A percentile compares a stretch with the other conserved stretches of the same genome.
Conservation (phyloP, 2,888 invertebrate species). For the Caenorhabditis imperialis region DNA sequence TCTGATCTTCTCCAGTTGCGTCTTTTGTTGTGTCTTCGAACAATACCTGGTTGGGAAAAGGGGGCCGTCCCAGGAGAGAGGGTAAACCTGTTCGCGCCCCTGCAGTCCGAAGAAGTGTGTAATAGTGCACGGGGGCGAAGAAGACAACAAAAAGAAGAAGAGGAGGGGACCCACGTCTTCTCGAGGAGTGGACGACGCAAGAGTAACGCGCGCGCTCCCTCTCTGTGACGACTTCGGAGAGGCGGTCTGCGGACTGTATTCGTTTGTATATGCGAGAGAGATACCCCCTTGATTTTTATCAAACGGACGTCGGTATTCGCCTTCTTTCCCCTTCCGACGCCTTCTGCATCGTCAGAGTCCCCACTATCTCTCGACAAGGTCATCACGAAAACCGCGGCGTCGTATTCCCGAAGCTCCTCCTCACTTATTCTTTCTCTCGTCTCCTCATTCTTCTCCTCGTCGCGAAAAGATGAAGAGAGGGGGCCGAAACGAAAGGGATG, state of each 20-base stretch:
- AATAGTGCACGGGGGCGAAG: conserved; percentile 9
- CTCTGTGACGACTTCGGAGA: conserved; percentile 13
- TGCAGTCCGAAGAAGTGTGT: conserved; percentile 12
- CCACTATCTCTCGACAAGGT: conserved; percentile 43
- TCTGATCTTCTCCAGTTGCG: not conserved
- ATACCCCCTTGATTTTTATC: conserved; percentile 48
- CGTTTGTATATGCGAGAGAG: conserved; percentile 29
- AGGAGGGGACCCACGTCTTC: too few species aligned
- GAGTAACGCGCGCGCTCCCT: conserved; percentile 14
- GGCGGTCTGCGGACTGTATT: conserved; percentile 23
- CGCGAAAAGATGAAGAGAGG: not conserved
- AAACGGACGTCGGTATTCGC: conserved; percentile 11
- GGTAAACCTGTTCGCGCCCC: conserved; percentile 14
- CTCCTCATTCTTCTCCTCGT: conserved; percentile 12
- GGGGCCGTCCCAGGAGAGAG: conserved; percentile 16
- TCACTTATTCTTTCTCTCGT: conserved; percentile 3
- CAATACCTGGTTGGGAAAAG: conserved; percentile 37
- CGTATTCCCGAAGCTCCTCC: conserved; percentile 44
- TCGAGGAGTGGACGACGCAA: conserved; percentile 13
- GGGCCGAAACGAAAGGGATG: conserved; percentile 12
- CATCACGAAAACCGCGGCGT: conserved; percentile 31
- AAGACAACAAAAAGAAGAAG: too few species aligned
- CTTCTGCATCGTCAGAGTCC: conserved; percentile 12
- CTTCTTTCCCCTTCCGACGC: not conserved
- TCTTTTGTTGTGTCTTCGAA: conserved; percentile 39